Conservation (phyloP, 2,888 invertebrate genomes). For the Drosophila nigricruria region DNA sequence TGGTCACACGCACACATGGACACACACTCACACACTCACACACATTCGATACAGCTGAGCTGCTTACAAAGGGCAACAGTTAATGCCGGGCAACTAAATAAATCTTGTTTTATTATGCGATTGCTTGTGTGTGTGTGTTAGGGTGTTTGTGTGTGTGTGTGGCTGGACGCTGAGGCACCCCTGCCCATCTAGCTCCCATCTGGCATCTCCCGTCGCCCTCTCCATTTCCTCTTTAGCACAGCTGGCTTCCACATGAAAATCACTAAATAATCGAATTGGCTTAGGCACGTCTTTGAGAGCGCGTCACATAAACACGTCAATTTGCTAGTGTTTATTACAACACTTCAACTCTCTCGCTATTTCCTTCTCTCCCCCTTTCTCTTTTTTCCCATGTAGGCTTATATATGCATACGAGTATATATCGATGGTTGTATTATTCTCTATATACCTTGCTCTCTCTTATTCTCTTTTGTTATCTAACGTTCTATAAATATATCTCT, state of each 20-base stretch:
- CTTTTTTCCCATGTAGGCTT: not conserved
- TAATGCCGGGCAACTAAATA: slow-evolving; percentile 78
- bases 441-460: not conserved
- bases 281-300: slow-evolving; percentile 50
- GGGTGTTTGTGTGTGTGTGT: slow-evolving; percentile 15
- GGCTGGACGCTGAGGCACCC: slow-evolving; percentile 18
- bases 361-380: not conserved
- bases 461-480: not conserved
- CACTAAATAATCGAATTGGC: slow-evolving; percentile 77
- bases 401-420: too few relatives aligned
- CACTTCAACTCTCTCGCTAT: not conserved
- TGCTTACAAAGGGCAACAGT: slow-evolving; percentile 78
- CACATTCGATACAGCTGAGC: slow-evolving; percentile 22
- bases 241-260: slow-evolving; percentile 53
- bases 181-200: not conserved
- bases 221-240: slow-evolving; percentile 11
- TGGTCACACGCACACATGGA: slow-evolving; percentile 16
- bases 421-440: too few relatives aligned
- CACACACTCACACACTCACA: slow-evolving; percentile 19
- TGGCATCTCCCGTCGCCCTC: not conserved
- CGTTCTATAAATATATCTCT: not conserved
- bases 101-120: slow-evolving; percentile 77
- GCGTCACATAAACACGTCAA: slow-evolving; percentile 74
- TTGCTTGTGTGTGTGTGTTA: slow-evolving; percentile 11
- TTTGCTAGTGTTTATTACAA: slow-evolving; percentile 61